Evolutionary conservation across 1,140 invertebrate species (phyloP).

Genomic region (Drosophila subpulchrella): DNA sequence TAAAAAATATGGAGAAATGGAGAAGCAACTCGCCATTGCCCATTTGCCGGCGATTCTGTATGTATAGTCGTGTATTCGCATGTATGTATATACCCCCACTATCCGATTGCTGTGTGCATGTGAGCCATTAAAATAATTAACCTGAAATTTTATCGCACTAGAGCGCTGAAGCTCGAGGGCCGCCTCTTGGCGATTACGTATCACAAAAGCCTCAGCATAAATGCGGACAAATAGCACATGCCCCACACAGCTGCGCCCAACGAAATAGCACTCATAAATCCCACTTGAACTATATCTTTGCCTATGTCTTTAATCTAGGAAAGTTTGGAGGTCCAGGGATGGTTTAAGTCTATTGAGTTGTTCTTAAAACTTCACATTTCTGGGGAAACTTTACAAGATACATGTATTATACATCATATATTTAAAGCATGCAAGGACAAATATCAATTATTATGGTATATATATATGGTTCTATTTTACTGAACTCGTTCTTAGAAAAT

Average conservation of each 20-base stretch:
- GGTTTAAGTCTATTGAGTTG: not conserved
- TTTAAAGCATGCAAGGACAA: too few species aligned
- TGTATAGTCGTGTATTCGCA: constrained; percentile 6
- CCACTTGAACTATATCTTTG: constrained; percentile 6
- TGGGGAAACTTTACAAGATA: not conserved
- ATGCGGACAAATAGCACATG: constrained; percentile 10
- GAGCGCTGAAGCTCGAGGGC: constrained; percentile 48
- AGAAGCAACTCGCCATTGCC: not conserved
- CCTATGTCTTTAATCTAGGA: not conserved
- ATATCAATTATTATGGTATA: too few species aligned
- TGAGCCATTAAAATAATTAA: constrained; percentile 68
- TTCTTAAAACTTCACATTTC: not conserved
- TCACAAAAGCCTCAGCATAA: constrained; percentile 31
- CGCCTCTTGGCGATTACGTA: constrained; percentile 58
- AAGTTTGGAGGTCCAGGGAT: not conserved
- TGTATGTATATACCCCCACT: not conserved
- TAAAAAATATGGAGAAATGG: not conserved
- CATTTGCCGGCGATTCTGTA: constrained; percentile 27
- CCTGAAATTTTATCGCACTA: constrained; percentile 62
- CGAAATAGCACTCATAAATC: constrained; percentile 1
- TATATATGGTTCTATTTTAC: too few species aligned
- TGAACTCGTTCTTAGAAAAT: too few species aligned
- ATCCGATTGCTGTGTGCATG: constrained; percentile 34
- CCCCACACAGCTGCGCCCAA: constrained; percentile 22
- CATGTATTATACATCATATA: too few species aligned